Conservation (phyloP, 2,797 vertebrate species). For the Chelmon rostratus region DNA sequence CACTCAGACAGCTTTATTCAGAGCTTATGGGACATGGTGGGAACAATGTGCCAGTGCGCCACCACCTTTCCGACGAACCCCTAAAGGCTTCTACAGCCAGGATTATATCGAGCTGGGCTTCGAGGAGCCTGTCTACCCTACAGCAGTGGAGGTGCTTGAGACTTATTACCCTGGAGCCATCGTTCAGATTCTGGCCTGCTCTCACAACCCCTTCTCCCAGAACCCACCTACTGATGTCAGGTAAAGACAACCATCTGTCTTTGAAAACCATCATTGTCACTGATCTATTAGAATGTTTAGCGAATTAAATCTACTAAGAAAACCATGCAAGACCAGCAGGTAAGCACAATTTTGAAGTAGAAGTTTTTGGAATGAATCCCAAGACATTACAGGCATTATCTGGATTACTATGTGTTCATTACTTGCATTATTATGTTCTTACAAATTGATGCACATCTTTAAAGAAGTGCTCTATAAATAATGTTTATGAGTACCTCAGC, state of each 20-base stretch:
- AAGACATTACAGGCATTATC: background rate
- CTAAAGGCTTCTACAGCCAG: constrained; percentile 91
- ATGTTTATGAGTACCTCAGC: background rate
- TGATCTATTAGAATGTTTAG: background rate
- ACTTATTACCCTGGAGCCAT: constrained; percentile 98
- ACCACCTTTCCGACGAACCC: constrained; percentile 89
- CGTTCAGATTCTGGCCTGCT: constrained; percentile 96
- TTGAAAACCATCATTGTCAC: constrained; percentile 2
- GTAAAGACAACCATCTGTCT: constrained; percentile 82
- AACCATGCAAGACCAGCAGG: background rate
- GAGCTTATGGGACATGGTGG: constrained; percentile 97
- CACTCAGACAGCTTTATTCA: constrained; percentile 97
- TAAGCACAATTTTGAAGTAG: background rate
- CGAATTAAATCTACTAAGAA: background rate
- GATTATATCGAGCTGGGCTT: constrained; percentile 97
- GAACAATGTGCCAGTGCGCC: constrained; percentile 91
- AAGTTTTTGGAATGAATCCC: constrained; percentile 7
- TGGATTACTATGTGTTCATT: background rate
- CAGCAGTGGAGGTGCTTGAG: constrained; percentile 96
- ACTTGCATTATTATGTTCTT: background rate
- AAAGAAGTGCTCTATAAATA: background rate
- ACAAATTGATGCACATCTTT: background rate
- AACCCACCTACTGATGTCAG: constrained; percentile 92
- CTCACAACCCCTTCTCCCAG: constrained; percentile 96
- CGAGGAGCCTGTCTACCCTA: constrained; percentile 97